Evolutionary conservation across 2,113 vertebrate species (phyloP).

Genomic region (Pseudorectes ferrugineus): DNA sequence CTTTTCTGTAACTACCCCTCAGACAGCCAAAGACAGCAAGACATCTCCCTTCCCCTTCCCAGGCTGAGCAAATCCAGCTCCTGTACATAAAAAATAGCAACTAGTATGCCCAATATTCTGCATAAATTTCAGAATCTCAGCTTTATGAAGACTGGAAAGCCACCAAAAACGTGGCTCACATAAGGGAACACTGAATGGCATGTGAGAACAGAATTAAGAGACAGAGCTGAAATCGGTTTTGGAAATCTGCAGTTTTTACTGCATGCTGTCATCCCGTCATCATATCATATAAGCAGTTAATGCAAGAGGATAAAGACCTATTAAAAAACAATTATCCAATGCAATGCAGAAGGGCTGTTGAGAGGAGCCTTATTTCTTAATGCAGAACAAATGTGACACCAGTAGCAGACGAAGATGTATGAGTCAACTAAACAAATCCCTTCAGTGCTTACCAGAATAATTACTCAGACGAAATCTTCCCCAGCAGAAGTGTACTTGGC

Average conservation of each 20-base stretch:
- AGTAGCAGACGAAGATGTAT: not conserved
- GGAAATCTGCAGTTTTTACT: not conserved
- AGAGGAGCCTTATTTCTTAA: not conserved
- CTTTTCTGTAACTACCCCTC: not conserved
- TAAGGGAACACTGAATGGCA: not conserved
- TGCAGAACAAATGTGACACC: not conserved
- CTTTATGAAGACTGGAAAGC: not conserved
- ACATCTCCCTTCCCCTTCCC: not conserved
- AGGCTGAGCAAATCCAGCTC: not conserved
- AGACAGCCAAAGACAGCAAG: not conserved
- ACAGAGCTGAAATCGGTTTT: not conserved
- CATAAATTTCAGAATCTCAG: not conserved
- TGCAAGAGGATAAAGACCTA: not conserved
- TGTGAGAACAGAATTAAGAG: not conserved
- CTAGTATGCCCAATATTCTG: not conserved
- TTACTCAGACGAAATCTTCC: constrained; percentile 71
- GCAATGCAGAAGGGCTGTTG: not conserved
- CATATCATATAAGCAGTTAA: not conserved
- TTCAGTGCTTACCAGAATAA: constrained; percentile 74
- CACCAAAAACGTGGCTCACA: not conserved
- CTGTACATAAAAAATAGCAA: not conserved
- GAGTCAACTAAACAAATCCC: not conserved
- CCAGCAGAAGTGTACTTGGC: constrained; percentile 76
- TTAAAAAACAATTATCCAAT: not conserved
- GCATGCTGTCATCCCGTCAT: not conserved